Conservation (phyloP, 2,113 vertebrate genomes). For the Ophiodon elongatus region DNA sequence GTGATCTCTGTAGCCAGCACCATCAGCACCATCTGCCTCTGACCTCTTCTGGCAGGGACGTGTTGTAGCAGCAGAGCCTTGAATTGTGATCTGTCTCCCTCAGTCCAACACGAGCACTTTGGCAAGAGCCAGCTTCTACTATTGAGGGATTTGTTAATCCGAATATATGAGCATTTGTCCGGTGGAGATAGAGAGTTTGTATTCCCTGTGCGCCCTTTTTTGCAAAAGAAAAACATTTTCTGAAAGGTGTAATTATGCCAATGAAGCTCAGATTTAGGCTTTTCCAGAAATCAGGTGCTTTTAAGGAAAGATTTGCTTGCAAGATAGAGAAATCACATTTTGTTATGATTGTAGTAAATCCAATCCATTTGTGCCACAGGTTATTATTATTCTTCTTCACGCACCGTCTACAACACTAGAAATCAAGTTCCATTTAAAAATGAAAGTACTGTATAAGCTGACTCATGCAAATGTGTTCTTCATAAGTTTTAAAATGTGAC, state of each 20-base stretch:
- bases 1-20: conserved; percentile 35
- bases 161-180: conserved; percentile 17
- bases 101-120: conserved; percentile 31
- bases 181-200: conserved; percentile 6
- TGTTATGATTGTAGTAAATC: conserved; percentile 52
- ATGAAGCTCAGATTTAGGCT: conserved; percentile 7
- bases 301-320: conserved; percentile 16
- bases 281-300: conserved; percentile 15
- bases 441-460: conserved; percentile 23
- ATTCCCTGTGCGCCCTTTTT: conserved; percentile 18
- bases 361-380: conserved; percentile 38
- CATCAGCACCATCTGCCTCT: conserved; percentile 56
- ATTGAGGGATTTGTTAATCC: conserved; percentile 16
- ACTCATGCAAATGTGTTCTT: conserved; percentile 49
- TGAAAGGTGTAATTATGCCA: conserved; percentile 14
- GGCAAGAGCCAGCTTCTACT: conserved; percentile 11
- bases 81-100: conserved; percentile 48
- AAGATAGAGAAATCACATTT: conserved; percentile 16
- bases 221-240: conserved; percentile 40
- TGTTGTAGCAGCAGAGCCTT: conserved; percentile 40
- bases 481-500: conserved; percentile 57
- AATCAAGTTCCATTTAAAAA: conserved; percentile 32
- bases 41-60: conserved; percentile 44
- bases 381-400: conserved; percentile 27
- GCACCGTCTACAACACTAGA: conserved; percentile 10